A percentile compares a stretch with the other conserved stretches of the same genome.
These are phyloP conservation scores for Herpetotheres cachinnans DNA, from an alignment of 2,113 vertebrate genomes.

Conservation along the genomic window DNA sequence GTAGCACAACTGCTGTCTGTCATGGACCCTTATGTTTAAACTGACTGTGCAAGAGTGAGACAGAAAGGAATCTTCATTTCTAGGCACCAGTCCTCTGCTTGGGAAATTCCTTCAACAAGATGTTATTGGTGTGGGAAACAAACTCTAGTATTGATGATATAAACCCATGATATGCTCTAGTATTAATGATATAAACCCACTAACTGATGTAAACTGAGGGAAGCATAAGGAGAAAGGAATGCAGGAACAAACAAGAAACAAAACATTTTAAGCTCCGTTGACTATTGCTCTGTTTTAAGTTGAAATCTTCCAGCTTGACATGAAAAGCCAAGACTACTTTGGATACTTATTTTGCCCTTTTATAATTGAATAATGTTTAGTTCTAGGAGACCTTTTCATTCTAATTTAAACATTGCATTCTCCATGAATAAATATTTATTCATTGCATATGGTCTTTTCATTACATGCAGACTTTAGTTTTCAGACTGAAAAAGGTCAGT, in stretches of 20 bases:
- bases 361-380: slow-evolving; percentile 37
- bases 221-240: neutral
- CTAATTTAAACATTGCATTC: slow-evolving; percentile 35
- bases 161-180: neutral
- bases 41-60: neutral
- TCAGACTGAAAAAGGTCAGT: neutral
- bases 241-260: neutral
- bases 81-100: neutral
- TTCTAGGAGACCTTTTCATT: slow-evolving; percentile 7
- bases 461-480: slow-evolving; percentile 12
- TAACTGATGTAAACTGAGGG: neutral
- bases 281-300: neutral
- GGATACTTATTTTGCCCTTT: slow-evolving; percentile 31
- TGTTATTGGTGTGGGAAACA: neutral
- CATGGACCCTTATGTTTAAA: neutral
- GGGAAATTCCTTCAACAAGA: neutral
- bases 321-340: neutral
- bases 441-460: slow-evolving; percentile 9
- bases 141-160: neutral
- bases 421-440: slow-evolving; percentile 52
- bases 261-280: neutral
- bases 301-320: slow-evolving; percentile 3
- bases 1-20: neutral
- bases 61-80: neutral
- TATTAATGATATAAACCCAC: neutral